Base-by-base conservation (phyloP, 2,888 invertebrate genomes). In the Parapristionchus giblindavisi region DNA sequence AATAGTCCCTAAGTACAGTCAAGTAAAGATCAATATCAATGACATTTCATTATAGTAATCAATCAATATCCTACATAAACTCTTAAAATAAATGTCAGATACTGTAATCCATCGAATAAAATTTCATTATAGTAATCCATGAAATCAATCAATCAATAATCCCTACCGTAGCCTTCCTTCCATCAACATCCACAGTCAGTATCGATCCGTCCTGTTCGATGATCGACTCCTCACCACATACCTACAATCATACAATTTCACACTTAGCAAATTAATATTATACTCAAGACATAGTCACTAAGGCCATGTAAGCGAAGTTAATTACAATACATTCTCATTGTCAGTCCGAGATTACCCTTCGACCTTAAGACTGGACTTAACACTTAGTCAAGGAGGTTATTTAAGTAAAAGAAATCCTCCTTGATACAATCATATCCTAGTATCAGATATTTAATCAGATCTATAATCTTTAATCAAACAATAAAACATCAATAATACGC, bases 141-240 rank as follows among this genome's bases (percentile, higher is more conserved):
- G n/a, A n/a, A n/a, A n/a, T n/a, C n/a, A n/a, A 40, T 32, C 40
- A 40, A 29, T 1, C 3, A 61, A 21, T 11, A 5, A 51, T 17
- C 14, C 70, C 1, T 17, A 71, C 71, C 54, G 54, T 71, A 34
- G 56, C 71, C 27, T 43, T 38, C 24, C 56, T 34, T 54, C 71
- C 71, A 40, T 71, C 71, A 6, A 73, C 79, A 51, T 78, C 78
- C 51, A 80, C 74, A n/a, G 24, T 48, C 21, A 73, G 60, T 36
- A 32, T 17, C 38, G 48, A 43, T 36, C 60, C 73, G 3, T 60
- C 60, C 48, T 34, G n/a, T 3, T 75, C 76, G 4, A 80, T 34
- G 14, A 66, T 65, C 0, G 78, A 78, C 24, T 79, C 79, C 8
- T 79, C 78, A n/a, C 80, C 80, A 51, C 80, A 79, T 27, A 80